Conservation (phyloP, 2,113 vertebrate species). For the Quiscalus mexicanus region DNA sequence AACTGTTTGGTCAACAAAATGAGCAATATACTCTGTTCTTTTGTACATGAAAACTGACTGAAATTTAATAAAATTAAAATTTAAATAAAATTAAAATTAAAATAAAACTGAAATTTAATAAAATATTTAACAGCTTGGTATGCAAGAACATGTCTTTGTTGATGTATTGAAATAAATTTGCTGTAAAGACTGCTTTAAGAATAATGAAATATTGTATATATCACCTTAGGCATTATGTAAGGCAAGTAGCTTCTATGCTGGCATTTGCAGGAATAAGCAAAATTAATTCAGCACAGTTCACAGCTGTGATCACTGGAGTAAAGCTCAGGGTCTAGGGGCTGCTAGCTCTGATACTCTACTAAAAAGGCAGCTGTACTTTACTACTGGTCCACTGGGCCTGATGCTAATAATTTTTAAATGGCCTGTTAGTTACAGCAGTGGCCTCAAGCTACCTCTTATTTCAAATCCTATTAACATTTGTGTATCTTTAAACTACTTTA, state of each 20-base stretch:
- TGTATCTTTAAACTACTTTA: conserved; percentile 61
- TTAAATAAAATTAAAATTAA: no score
- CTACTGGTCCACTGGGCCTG: conserved; percentile 25
- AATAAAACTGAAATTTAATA: neutral
- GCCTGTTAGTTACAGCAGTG: conserved; percentile 55
- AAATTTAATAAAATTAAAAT: neutral
- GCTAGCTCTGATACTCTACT: neutral
- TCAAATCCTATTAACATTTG: conserved; percentile 53
- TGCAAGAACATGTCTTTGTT: neutral
- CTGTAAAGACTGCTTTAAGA: conserved; percentile 10
- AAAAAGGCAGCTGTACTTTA: conserved; percentile 33
- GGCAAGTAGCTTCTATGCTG: neutral
- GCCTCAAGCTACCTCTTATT: conserved; percentile 62
- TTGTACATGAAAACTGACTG: neutral
- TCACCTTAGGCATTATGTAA: neutral
- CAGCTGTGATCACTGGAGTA: conserved; percentile 23
- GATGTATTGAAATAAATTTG: conserved; percentile 11
- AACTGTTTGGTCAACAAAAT: neutral
- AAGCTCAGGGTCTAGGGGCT: neutral
- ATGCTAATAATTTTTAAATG: conserved; percentile 70
- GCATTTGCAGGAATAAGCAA: conserved; percentile 26
- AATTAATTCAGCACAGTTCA: conserved; percentile 15
- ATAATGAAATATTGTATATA: conserved; percentile 1
- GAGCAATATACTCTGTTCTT: neutral
- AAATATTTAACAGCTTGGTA: conserved; percentile 11